phyloP scores from a whole-genome alignment of 2,888 invertebrate species.

The Cephus sareptanus region DNA sequence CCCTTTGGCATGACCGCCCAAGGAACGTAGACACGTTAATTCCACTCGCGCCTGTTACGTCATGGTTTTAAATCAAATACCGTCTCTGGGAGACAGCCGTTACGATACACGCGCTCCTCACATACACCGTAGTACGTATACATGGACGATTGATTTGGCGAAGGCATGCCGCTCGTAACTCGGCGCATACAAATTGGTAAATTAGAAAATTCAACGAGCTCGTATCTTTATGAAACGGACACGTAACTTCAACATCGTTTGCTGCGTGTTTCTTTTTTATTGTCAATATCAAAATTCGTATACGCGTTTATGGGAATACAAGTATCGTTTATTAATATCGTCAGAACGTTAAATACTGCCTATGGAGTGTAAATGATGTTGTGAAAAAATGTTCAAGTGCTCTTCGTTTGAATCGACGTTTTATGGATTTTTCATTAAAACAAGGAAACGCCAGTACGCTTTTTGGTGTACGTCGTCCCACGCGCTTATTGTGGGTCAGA shows the following conservation, averaged over 20 bases:
- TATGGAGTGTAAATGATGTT: background rate
- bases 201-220: slow-evolving; percentile 5
- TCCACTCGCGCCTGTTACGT: slow-evolving; percentile 10
- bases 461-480: background rate
- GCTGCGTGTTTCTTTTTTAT: background rate
- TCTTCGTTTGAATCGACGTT: background rate
- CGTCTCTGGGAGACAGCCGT: background rate
- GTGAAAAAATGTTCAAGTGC: background rate
- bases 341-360: background rate
- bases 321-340: background rate
- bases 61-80: background rate
- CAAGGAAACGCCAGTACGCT: background rate
- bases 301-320: background rate
- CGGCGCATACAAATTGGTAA: slow-evolving; percentile 5
- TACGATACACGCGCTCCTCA: background rate
- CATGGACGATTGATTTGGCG: slow-evolving; percentile 1
- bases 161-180: slow-evolving; percentile 7
- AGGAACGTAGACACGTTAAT: slow-evolving; percentile 14
- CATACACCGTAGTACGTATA: background rate
- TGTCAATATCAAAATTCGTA: background rate
- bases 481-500: slow-evolving; percentile 9
- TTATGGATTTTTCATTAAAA: background rate
- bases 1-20: slow-evolving; percentile 7
- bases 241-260: background rate
- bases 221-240: background rate